Base-by-base conservation (phyloP, 2,888 invertebrate genomes). In the Conomelus anceps region DNA sequence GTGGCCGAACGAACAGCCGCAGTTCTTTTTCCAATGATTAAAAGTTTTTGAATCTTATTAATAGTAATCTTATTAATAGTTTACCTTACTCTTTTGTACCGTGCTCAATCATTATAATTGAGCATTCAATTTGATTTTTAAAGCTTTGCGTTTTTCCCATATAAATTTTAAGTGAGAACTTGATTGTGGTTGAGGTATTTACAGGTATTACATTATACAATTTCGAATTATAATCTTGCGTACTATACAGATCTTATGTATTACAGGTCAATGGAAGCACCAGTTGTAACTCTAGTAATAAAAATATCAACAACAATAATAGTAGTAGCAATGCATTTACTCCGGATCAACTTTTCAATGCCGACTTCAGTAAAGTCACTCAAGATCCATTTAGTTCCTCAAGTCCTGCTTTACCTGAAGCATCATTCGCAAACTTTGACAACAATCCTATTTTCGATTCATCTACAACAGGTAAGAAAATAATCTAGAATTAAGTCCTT, bases 381-480 rank as follows among this genome's bases (percentile, higher is more conserved):
- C 88, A 88, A 22, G 91, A 91, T 41, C 91, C 91, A 20, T 91
- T 91, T 89, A 89, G 89, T 84, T 89, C 90, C 23, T 85, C 88
- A 20, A 90, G 90, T 89, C 89, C 89, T 22, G 22, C 88, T 23
- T 93, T 93, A 90, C 94, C 94, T 91, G 63, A 63, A 63, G 63
- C 63, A 63, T 94, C 94, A 90, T 96, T 96, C 93, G 96, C 96
- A 89, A 95, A 96, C 93, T 96, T 96, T 92, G 96, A 96, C 92
- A 96, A 96, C 93, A 96, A 96, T 92, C 95, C 96, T 90, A 95
- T 95, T 91, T 96, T 96, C 92, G 95, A 94, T 93, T 22, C 86
- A 86, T 23, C 86, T n/a, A 24, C 86, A 26, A 22, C 24, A 24
- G 63, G 24, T 29, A 26, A 86, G 26, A 86, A 20, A 17, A 85